Conservation (phyloP, 2,888 invertebrate species). For the Neoscelio sp. region DNA sequence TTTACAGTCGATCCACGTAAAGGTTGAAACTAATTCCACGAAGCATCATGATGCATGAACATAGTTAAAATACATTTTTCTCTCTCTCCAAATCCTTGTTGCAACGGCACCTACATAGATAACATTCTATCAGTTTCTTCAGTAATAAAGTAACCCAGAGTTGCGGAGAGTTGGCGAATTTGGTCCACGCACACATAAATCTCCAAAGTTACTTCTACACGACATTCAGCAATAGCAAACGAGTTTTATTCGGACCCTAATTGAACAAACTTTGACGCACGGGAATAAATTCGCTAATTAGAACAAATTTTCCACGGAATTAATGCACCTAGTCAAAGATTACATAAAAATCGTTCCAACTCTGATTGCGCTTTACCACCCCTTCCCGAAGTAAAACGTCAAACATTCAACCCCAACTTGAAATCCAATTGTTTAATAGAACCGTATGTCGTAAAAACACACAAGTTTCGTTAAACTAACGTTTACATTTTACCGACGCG, state of each 20-base stretch:
- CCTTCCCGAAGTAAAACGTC: too few relatives aligned
- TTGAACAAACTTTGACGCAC: constrained; percentile 52
- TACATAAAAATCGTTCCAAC: too few relatives aligned
- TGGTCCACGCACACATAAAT: constrained; percentile 42
- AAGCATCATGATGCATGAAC: too few relatives aligned
- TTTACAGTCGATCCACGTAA: too few relatives aligned
- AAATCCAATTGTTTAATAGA: too few relatives aligned
- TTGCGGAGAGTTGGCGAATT: constrained; percentile 20
- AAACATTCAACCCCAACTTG: too few relatives aligned
- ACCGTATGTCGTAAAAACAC: background rate
- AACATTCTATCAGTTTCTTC: constrained; percentile 38
- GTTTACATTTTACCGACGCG: constrained; percentile 44
- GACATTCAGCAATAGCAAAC: constrained; percentile 8
- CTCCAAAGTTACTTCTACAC: constrained; percentile 7
- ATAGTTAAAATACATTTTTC: too few relatives aligned
- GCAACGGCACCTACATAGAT: too few relatives aligned
- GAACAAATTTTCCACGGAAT: constrained; percentile 20
- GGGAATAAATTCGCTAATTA: constrained; percentile 40
- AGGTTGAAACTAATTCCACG: too few relatives aligned
- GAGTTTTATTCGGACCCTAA: constrained; percentile 48
- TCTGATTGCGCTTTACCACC: too few relatives aligned
- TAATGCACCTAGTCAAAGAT: too few relatives aligned
- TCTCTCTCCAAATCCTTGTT: too few relatives aligned
- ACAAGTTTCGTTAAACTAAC: constrained; percentile 44
- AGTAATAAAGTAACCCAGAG: constrained; percentile 37